Base-by-base conservation (phyloP, 2,888 invertebrate genomes). In the Agonopterix arenella region DNA sequence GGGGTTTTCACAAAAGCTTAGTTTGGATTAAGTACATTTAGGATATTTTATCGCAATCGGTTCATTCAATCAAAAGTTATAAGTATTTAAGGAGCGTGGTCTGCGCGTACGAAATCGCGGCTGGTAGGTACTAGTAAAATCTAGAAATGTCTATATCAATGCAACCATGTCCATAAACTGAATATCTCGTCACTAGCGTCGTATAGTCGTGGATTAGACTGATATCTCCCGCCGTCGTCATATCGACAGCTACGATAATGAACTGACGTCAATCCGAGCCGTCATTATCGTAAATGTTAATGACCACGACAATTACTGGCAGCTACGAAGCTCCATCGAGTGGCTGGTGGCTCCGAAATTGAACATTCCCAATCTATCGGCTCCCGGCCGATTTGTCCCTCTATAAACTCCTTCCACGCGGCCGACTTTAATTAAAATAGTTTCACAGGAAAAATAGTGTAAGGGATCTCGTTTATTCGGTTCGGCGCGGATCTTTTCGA, bases 211-310 rank as follows among this genome's bases (percentile, higher is more conserved):
- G 68, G 70, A 73, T 77, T 69, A 72, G 59, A 59, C 58, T 60
- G 62, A 68, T 80, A 72, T 75, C 76, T 73, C 66, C 56, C 53
- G 57, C 61, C 60, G 63, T 68, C 60, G 63, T 68, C 70, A 77
- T 72, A 73, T 76, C 77, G 70, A 64, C 66, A 64, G 62, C 64
- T 71, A 66, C 58, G 75, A 80, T 81, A 79, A 70, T 70, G 52
- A 59, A 49, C 49, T 62, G 64, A 62, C 76, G 76, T 85, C 83
- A 84, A 85, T 82, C 82, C 76, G 65, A 71, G 72, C 68, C 60
- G 58, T 73, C 77, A 80, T 84, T 84, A 83, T 83, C 86, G 83
- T 88, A 86, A 89, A 88, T 79, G 83, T 84, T 89, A 88, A 88
- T 84, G 84, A 79, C 70, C 68, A 75, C 68, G 78, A 79, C 84